Conservation (phyloP, 2,113 vertebrate species). For the Eptatretus burgeri region DNA sequence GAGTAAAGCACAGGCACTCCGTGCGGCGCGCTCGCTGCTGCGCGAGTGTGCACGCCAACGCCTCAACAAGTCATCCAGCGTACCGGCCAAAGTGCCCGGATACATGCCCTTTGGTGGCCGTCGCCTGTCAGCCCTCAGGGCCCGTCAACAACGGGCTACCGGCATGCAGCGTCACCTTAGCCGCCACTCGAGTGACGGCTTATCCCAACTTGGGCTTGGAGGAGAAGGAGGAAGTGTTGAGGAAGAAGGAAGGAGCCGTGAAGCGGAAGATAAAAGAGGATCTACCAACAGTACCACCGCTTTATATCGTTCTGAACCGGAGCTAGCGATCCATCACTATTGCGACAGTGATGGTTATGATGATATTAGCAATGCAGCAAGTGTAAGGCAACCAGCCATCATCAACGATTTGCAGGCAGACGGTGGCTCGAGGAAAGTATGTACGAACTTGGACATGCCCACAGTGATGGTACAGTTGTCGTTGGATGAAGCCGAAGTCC, state of each 20-base stretch:
- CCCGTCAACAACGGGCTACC: not conserved
- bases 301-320: not conserved
- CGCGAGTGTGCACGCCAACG: conserved; percentile 5
- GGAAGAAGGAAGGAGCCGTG: not conserved
- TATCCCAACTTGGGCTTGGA: not conserved
- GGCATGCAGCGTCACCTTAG: not conserved
- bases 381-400: too few species aligned
- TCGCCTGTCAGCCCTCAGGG: conserved; percentile 1
- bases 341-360: too few species aligned
- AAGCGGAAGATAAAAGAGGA: not conserved
- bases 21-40: not conserved
- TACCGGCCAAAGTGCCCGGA: conserved; percentile 1
- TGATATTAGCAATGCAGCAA: too few species aligned
- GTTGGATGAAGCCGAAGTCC: too few species aligned
- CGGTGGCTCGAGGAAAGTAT: too few species aligned
- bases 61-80: conserved; percentile 4
- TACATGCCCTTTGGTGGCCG: conserved; percentile 5
- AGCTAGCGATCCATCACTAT: not conserved
- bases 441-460: too few species aligned
- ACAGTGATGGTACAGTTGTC: too few species aligned
- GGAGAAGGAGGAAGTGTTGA: not conserved
- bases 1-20: not conserved
- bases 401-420: too few species aligned
- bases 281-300: too few species aligned
- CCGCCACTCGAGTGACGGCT: conserved; percentile 3